Conservation (phyloP, 30 jellyfish, hydroid and myxozoan genomes). For the Aurelia aurita region DNA sequence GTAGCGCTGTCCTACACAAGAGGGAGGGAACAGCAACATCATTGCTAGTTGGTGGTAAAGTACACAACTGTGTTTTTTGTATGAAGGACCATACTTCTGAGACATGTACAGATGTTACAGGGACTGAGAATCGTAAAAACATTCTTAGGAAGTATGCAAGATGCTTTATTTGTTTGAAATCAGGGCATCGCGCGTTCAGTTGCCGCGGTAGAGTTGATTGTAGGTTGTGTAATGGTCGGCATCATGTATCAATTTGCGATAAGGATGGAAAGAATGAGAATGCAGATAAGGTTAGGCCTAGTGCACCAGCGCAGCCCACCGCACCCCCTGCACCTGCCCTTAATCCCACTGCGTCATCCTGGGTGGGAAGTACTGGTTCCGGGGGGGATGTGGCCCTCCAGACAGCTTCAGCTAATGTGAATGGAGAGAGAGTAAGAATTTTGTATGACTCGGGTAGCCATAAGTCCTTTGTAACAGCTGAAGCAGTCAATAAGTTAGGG, state of each 20-base stretch:
- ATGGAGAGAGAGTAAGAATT: constrained; percentile 14
- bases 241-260: no score
- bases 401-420: constrained; percentile 33
- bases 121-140: neutral
- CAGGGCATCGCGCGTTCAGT: no score
- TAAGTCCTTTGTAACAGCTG: constrained; percentile 13
- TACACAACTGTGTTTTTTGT: constrained; percentile 19
- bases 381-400: constrained; percentile 43
- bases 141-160: neutral
- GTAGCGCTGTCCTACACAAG: neutral
- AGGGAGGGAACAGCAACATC: constrained; percentile 32
- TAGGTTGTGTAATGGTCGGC: no score
- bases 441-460: neutral
- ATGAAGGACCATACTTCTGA: neutral
- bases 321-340: no score
- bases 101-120: neutral
- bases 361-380: neutral
- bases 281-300: no score
- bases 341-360: neutral
- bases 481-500: neutral
- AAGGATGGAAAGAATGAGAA: no score
- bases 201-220: no score
- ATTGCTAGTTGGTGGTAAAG: constrained; percentile 12
- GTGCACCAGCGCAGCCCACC: no score
- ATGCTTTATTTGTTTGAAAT: no score